Evolutionary conservation across 2,113 vertebrate species (phyloP).

Genomic region (Aix galericulata): DNA sequence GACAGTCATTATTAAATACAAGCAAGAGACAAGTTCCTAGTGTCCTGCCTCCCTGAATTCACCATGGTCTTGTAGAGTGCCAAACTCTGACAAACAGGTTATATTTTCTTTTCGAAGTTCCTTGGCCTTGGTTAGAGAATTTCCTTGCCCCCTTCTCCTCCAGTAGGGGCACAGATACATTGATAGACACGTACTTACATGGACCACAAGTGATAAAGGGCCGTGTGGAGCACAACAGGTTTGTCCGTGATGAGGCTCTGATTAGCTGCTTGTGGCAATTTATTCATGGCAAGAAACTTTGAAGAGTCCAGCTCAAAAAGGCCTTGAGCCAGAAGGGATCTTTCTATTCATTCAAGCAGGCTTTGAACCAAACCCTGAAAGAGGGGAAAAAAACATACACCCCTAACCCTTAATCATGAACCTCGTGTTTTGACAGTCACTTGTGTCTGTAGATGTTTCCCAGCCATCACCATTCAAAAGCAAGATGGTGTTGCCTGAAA

Average conservation of each 20-base stretch:
- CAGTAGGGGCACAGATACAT: background rate
- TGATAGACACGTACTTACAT: background rate
- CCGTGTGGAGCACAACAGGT: background rate
- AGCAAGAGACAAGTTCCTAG: background rate
- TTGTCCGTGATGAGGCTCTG: background rate
- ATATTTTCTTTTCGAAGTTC: background rate
- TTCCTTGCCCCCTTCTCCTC: background rate
- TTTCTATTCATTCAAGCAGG: background rate
- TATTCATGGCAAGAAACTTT: background rate
- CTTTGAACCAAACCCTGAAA: background rate
- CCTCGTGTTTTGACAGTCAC: rapidly evolving
- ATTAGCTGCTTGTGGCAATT: background rate
- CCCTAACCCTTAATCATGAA: background rate
- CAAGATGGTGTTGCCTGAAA: background rate
- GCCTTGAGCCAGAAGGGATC: background rate
- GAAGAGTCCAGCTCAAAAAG: background rate
- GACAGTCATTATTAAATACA: background rate
- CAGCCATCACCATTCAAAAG: background rate
- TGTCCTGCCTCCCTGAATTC: rapidly evolving
- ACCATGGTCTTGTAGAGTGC: slow-evolving; percentile 8
- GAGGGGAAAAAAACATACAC: background rate
- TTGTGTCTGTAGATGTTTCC: background rate
- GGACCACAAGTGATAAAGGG: background rate
- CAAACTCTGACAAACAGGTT: background rate
- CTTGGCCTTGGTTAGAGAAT: background rate